phyloP scores from a whole-genome alignment of 92 coral and sea anemone genomes.

The Epizoanthus ramosus region DNA sequence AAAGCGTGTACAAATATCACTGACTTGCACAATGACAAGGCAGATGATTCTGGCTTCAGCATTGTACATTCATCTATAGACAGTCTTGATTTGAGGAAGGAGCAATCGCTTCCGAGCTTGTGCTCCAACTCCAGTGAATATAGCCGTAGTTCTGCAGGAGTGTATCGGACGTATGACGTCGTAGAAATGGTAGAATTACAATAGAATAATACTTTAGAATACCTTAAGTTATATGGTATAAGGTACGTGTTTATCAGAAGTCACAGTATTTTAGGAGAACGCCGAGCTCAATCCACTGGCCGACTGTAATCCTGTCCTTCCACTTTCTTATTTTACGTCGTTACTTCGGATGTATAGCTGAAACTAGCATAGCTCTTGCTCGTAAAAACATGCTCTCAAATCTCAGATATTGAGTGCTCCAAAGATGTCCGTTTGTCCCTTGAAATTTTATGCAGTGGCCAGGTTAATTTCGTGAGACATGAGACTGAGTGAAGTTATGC shows the following conservation, averaged over 20 bases:
- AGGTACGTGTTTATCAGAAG: background rate
- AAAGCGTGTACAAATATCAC: background rate
- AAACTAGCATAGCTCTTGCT: too few species aligned
- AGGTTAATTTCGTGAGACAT: too few species aligned
- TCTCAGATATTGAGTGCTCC: too few species aligned
- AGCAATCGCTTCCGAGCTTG: background rate
- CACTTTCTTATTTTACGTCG: too few species aligned
- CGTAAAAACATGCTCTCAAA: too few species aligned
- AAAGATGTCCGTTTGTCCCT: too few species aligned
- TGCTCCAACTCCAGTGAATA: background rate
- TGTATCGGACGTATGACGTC: conserved; percentile 79
- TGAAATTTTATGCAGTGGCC: too few species aligned
- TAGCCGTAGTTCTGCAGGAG: conserved; percentile 65
- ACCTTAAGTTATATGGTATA: too few species aligned
- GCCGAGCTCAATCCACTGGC: too few species aligned
- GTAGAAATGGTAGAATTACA: conserved; percentile 79
- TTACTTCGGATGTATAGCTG: too few species aligned
- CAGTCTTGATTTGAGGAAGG: conserved; percentile 59
- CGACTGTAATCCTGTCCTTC: too few species aligned
- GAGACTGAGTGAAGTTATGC: too few species aligned
- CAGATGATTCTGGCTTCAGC: conserved; percentile 67
- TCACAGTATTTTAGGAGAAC: background rate
- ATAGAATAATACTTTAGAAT: background rate
- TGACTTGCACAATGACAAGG: conserved; percentile 14
- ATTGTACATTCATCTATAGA: conserved; percentile 85